These are phyloP conservation scores for honey bee (Apis mellifera) DNA, from an alignment of 1,140 invertebrate genomes.

Conservation along the genomic window Amel_HAv3.1 CM009934.2:10847001-10847500, in stretches of 20 bases:
- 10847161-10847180: background rate
- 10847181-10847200: background rate
- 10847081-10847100: background rate
- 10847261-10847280: constrained; percentile 19
- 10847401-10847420: background rate
- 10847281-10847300: background rate
- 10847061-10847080: background rate
- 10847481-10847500: constrained; percentile 14
- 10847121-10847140: no score
- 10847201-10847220: background rate
- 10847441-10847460: constrained; percentile 20
- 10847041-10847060: background rate
- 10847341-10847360: constrained; percentile 7
- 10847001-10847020: background rate
- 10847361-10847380: background rate
- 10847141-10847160: background rate
- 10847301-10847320: background rate
- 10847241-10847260: background rate
- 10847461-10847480: background rate
- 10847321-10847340: background rate
- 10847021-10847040: constrained; percentile 19
- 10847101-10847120: no score
- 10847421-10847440: constrained; percentile 18
- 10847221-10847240: background rate
- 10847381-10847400: background rate